Conservation (phyloP, 2,797 vertebrate genomes). For the Chelon labrosus region DNA sequence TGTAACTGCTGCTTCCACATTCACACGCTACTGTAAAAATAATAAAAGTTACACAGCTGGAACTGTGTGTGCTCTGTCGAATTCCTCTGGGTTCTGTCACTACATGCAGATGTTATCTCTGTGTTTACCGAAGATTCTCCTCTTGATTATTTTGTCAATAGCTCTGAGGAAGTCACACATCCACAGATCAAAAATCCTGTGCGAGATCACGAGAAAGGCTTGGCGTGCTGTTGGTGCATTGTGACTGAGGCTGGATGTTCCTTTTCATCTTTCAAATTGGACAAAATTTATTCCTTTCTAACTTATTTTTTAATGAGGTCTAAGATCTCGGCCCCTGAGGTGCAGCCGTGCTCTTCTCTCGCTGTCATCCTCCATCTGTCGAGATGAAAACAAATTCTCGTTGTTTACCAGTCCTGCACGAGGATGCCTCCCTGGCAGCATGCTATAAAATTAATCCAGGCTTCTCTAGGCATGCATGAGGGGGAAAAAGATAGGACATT, state of each 20-base stretch:
- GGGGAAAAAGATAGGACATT: slow-evolving; percentile 3
- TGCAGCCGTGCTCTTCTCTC: slow-evolving; percentile 51
- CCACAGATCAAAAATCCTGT: slow-evolving; percentile 8
- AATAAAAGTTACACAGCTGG: neutral
- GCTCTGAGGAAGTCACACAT: slow-evolving; percentile 2
- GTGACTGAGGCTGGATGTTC: slow-evolving; percentile 36
- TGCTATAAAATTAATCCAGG: slow-evolving; percentile 67
- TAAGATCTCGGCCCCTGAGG: slow-evolving; percentile 68
- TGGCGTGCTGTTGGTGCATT: slow-evolving; percentile 12
- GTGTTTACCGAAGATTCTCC: slow-evolving; percentile 19
- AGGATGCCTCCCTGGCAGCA: slow-evolving; percentile 52
- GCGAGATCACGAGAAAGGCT: slow-evolving; percentile 17
- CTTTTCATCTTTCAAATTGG: slow-evolving; percentile 63
- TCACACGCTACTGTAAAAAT: neutral
- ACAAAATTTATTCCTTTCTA: slow-evolving; percentile 49
- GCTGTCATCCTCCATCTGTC: slow-evolving; percentile 62
- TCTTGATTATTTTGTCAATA: slow-evolving; percentile 34
- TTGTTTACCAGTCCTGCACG: slow-evolving; percentile 62
- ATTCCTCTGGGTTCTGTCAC: no score
- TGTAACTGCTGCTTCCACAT: neutral
- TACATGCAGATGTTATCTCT: no score
- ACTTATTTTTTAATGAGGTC: slow-evolving; percentile 64
- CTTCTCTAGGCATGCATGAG: slow-evolving; percentile 29
- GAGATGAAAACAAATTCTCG: slow-evolving; percentile 67
- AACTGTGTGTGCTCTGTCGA: no score